These are phyloP conservation scores for Sphaerophoria rueppellii DNA, from an alignment of 2,888 invertebrate species.

Conservation along the genomic window DNA sequence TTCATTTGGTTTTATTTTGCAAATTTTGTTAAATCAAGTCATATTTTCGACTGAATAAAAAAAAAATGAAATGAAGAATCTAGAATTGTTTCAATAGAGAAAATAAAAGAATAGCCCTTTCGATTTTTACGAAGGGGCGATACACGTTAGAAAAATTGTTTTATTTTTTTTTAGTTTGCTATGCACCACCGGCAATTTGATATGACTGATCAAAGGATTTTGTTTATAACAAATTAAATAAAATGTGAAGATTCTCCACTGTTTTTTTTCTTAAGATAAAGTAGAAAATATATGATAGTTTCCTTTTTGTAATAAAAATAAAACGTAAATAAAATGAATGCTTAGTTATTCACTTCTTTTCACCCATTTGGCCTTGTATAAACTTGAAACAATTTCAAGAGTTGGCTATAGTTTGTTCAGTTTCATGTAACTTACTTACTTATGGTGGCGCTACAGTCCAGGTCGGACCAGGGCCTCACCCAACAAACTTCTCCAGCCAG, in stretches of 20 bases:
- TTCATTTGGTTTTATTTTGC: conserved; percentile 48
- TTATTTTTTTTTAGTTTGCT: conserved; percentile 33
- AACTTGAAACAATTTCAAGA: too few species aligned
- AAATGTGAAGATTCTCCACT: conserved; percentile 36
- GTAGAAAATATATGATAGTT: conserved; percentile 54
- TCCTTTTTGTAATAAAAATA: conserved; percentile 61
- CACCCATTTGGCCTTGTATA: background rate
- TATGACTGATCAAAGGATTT: conserved; percentile 11
- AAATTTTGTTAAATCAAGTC: conserved; percentile 16
- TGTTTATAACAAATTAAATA: conserved; percentile 39
- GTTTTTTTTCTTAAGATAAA: conserved; percentile 26
- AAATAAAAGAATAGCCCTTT: conserved; percentile 74
- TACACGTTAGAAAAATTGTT: conserved; percentile 32
- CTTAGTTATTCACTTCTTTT: background rate
- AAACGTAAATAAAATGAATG: conserved; percentile 34
- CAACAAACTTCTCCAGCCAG: too few species aligned
- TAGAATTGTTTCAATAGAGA: conserved; percentile 63
- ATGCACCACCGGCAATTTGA: background rate
- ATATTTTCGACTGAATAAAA: conserved; percentile 43
- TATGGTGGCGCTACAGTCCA: too few species aligned
- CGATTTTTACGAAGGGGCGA: conserved; percentile 80
- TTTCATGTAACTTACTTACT: too few species aligned
- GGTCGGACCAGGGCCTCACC: too few species aligned
- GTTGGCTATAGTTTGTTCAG: too few species aligned
- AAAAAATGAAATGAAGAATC: conserved; percentile 36